phyloP scores from a whole-genome alignment of 2,113 vertebrate species.

The Poeciliopsis prolifica region DNA sequence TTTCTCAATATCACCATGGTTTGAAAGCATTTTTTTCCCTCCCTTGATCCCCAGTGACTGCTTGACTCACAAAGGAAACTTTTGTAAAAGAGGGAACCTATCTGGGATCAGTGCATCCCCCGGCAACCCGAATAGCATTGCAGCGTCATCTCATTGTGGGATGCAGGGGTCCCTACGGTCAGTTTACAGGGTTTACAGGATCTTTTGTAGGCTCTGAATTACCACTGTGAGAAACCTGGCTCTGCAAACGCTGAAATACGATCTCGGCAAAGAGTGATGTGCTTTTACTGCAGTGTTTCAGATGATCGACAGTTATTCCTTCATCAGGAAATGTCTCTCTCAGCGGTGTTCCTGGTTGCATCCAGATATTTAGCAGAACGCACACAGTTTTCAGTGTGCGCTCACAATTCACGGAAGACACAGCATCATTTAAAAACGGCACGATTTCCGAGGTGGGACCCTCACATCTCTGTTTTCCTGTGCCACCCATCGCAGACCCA shows the following conservation, averaged over 20 bases:
- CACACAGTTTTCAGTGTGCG: constrained; percentile 13
- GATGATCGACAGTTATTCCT: neutral
- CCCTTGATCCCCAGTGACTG: constrained; percentile 38
- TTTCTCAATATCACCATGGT: constrained; percentile 30
- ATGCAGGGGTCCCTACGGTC: constrained; percentile 59
- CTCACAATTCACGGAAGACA: constrained; percentile 66
- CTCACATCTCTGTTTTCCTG: constrained; percentile 34
- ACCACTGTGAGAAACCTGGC: constrained; percentile 61
- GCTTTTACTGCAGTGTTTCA: constrained; percentile 32
- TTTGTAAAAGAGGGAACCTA: constrained; percentile 71
- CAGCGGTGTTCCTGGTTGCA: neutral
- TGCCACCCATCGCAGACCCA: constrained; percentile 36
- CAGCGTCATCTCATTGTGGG: constrained; percentile 56
- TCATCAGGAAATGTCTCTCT: neutral
- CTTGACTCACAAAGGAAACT: constrained; percentile 70
- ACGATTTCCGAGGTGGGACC: constrained; percentile 41
- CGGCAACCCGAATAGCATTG: constrained; percentile 29
- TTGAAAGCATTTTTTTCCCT: constrained; percentile 50
- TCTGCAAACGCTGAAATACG: constrained; percentile 52
- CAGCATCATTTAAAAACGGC: constrained; percentile 53
- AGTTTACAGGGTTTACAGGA: constrained; percentile 64
- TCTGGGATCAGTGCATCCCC: constrained; percentile 60
- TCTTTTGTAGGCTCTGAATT: constrained; percentile 58
- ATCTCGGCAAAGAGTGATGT: constrained; percentile 31
- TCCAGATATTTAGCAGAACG: constrained; percentile 34